Percentiles rank a stretch among this genome's conserved stretches.
phyloP scores from a whole-genome alignment of 1,140 invertebrate genomes.

The Pseudomyrmex concolor region DNA sequence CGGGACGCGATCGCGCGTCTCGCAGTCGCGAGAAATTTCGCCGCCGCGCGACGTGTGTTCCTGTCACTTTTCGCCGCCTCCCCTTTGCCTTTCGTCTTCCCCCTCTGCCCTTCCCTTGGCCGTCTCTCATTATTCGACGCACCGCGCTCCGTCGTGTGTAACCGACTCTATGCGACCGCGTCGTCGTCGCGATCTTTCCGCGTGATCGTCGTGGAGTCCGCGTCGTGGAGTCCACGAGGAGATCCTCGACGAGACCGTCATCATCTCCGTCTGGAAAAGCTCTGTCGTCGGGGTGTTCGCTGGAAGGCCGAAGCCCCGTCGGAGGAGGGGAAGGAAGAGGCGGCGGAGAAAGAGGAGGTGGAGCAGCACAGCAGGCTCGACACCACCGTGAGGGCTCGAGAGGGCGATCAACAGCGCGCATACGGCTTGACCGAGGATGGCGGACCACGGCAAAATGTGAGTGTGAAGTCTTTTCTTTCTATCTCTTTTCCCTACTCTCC shows the following conservation, averaged over 20 bases:
- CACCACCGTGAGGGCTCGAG: constrained; percentile 36
- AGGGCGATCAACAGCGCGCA: constrained; percentile 48
- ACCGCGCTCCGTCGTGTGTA: constrained; percentile 8
- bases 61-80: constrained; percentile 42
- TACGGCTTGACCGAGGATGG: constrained; percentile 59
- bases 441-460: constrained; percentile 70
- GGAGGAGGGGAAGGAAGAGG: background rate
- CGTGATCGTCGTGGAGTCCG: constrained; percentile 60
- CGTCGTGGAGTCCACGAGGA: constrained; percentile 1
- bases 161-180: constrained; percentile 55
- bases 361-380: background rate
- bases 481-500: background rate
- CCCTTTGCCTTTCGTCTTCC: background rate
- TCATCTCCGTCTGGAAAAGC: background rate
- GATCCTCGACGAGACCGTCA: constrained; percentile 11
- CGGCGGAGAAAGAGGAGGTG: background rate
- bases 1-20: no score
- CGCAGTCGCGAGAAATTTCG: constrained; percentile 35
- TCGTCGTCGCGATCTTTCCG: constrained; percentile 9
- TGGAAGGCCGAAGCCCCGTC: constrained; percentile 25
- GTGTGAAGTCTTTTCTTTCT: constrained; percentile 27
- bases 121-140: constrained; percentile 19
- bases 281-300: background rate
- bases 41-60: constrained; percentile 56
- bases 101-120: background rate